Evolutionary conservation across 2,797 vertebrate species (phyloP).

Genomic region (Dicrostonyx torquatus): DNA sequence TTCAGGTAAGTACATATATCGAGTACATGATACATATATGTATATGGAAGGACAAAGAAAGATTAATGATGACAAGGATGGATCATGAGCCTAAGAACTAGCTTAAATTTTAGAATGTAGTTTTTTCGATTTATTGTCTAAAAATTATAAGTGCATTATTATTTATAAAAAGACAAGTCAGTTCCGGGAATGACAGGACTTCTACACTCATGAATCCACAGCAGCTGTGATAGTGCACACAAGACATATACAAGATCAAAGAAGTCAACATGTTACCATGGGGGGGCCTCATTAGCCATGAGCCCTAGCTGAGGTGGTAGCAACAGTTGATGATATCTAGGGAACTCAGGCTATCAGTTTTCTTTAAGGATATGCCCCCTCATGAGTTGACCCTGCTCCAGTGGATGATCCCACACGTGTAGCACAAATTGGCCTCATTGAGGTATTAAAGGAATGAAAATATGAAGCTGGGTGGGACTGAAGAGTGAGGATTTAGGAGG

Average conservation of each 20-base stretch:
- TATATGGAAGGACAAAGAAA: neutral
- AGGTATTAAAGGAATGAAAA: neutral
- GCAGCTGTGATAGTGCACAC: too few relatives aligned
- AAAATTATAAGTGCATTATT: neutral
- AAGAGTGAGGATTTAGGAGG: too few relatives aligned
- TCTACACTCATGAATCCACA: neutral
- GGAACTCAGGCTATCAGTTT: neutral
- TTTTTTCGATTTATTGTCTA: neutral
- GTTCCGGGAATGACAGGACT: neutral
- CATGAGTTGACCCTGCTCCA: neutral
- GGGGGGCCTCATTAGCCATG: neutral
- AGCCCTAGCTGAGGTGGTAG: neutral
- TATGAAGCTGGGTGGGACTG: neutral
- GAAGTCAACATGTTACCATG: neutral
- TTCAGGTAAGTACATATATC: neutral
- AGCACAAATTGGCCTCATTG: neutral
- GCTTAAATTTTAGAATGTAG: neutral
- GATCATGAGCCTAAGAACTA: neutral
- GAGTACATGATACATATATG: fast-evolving
- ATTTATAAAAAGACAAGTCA: neutral
- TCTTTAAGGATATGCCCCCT: neutral
- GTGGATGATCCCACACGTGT: neutral
- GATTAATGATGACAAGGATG: fast-evolving
- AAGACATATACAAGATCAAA: neutral
- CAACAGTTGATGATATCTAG: neutral